phyloP scores from a whole-genome alignment of 2,797 vertebrate species.

The Xenops minutus region DNA sequence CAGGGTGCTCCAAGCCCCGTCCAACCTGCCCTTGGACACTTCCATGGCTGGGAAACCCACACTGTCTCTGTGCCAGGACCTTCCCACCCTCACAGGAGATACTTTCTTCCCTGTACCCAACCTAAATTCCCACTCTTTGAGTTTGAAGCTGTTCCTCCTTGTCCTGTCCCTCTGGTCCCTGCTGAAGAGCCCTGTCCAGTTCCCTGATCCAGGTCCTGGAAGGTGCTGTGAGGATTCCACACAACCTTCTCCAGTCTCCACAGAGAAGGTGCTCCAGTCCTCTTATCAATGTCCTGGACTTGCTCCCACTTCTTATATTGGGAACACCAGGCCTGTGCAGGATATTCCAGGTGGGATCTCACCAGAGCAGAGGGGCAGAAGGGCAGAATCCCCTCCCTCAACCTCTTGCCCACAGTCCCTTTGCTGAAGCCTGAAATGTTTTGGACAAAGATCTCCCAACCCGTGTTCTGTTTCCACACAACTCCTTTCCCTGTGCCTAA shows the following conservation, averaged over 20 bases:
- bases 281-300: no score
- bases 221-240: no score
- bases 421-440: no score
- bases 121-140: neutral
- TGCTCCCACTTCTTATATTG: no score
- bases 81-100: neutral
- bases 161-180: neutral
- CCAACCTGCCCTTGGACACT: neutral
- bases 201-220: no score
- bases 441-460: neutral
- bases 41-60: neutral
- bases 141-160: neutral
- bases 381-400: neutral
- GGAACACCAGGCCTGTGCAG: no score
- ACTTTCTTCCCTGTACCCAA: neutral
- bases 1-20: neutral
- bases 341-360: neutral
- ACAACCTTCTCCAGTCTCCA: no score
- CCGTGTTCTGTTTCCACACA: accelerated
- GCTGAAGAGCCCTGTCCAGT: neutral
- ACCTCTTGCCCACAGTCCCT: neutral
- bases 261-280: no score
- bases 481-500: neutral
- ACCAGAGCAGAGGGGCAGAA: neutral
- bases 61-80: neutral